Percentiles rank a stretch among this genome's conserved stretches.
Conservation (phyloP, 2,113 vertebrate genomes). For the Sciurus niger region DNA sequence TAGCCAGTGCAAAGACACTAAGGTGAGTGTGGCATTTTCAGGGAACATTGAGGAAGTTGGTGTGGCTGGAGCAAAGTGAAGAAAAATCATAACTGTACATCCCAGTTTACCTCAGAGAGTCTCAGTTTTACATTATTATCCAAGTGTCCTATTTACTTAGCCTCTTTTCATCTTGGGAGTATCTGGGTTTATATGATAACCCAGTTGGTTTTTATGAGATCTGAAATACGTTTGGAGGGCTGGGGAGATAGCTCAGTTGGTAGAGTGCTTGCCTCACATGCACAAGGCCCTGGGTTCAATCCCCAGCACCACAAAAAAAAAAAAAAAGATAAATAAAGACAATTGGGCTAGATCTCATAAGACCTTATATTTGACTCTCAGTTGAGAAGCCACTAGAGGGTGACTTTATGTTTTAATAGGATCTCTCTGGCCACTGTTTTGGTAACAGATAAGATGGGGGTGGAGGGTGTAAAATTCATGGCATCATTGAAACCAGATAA, state of each 20-base stretch:
- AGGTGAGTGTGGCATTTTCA: constrained; percentile 44
- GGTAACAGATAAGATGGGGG: background rate
- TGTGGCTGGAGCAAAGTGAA: constrained; percentile 6
- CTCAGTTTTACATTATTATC: background rate
- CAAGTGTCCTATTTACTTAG: background rate
- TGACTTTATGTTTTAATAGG: constrained; percentile 16
- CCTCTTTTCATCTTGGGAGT: constrained; percentile 37
- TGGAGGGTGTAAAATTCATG: background rate
- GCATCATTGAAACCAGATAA: background rate
- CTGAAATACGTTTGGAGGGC: background rate
- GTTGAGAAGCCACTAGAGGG: background rate
- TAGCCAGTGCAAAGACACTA: constrained; percentile 58
- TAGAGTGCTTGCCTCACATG: too few species aligned
- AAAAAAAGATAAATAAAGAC: background rate
- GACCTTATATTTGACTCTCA: background rate
- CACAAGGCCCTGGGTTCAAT: too few species aligned
- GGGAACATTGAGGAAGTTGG: background rate
- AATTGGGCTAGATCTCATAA: background rate
- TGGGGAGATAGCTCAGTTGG: too few species aligned
- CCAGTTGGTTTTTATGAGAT: background rate
- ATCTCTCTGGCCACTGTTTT: background rate
- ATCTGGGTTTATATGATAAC: background rate
- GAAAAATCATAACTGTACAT: background rate
- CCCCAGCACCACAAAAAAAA: too few species aligned
- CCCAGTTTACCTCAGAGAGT: background rate